Evolutionary conservation across 2,888 invertebrate genomes (phyloP).

Genomic region (Pediacus dermestoides): DNA sequence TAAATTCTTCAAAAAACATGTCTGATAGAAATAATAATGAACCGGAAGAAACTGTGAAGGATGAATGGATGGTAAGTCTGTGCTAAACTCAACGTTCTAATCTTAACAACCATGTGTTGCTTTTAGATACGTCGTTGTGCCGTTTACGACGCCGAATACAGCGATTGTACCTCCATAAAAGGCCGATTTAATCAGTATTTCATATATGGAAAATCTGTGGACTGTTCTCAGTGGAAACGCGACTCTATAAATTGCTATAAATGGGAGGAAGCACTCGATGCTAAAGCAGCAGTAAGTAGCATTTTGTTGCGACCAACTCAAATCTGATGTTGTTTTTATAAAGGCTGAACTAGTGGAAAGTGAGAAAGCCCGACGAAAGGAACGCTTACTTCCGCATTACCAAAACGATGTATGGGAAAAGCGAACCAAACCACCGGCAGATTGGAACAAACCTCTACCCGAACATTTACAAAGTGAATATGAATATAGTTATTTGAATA

Average conservation of each 20-base stretch:
- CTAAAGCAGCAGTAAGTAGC: conserved; percentile 64
- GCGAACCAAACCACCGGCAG: conserved; percentile 68
- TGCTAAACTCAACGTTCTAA: no score
- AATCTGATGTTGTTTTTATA: conserved; percentile 48
- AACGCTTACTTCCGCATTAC: conserved; percentile 65
- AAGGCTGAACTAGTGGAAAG: conserved; percentile 65
- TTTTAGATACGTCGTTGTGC: conserved; percentile 73
- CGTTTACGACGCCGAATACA: conserved; percentile 78
- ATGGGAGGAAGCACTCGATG: conserved; percentile 61
- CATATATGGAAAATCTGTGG: conserved; percentile 65
- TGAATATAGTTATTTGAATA: conserved; percentile 62
- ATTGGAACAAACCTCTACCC: conserved; percentile 81
- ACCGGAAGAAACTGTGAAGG: no score
- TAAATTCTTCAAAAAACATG: no score
- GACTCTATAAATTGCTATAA: conserved; percentile 73
- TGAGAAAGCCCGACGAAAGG: conserved; percentile 63
- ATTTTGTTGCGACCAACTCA: conserved; percentile 1
- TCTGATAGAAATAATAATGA: no score
- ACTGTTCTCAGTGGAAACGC: conserved; percentile 77
- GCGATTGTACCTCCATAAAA: conserved; percentile 71
- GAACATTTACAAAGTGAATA: conserved; percentile 68
- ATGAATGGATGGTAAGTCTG: no score
- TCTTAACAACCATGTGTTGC: no score
- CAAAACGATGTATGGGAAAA: conserved; percentile 77
- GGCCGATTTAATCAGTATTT: conserved; percentile 85